Base-by-base conservation (phyloP, 1,140 invertebrate species). In the Limonius californicus region DNA sequence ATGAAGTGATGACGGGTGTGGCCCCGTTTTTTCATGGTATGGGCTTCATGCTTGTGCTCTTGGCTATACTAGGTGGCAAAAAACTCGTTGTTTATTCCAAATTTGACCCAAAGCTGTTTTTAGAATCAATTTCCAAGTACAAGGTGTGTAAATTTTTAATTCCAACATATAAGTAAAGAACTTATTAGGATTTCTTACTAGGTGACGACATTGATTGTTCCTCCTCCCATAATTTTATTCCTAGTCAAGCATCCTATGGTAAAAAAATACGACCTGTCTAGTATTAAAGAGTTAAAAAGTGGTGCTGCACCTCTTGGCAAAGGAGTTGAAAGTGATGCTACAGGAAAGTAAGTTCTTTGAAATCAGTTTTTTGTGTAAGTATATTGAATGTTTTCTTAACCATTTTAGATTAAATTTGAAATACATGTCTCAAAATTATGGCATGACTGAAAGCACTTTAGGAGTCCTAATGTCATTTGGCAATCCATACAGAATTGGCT, bases 371-470 rank as follows among this genome's bases (percentile, higher is more conserved):
- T 4, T 27, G 23, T 27, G 23, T 27, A 27, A 4, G 7, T n/a
- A 39, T 12, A 12, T 39, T 6, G 2, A 39, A 6, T 2, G 2
- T 12, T 2, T 14, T 39, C 11, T 6, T 39, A 39, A 6, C n/a
- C n/a, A 39, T 39, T 39, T 39, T 39, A 69, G 79, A 54, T 72
- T 78, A 23, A 71, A 73, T 69, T 45, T 77, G 11, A 61, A 68
- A 16, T 54, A 57, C 21, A 67, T 88, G 1, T 79, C 80, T 3
- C 87, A 89, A 70, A 85, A 82, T 0, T 89, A 89, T 69, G 87
- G 88, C 0, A 80, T 90, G 70, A 89, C 87, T 2, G 88, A 90
- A 72, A 81, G 84, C 0, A 85, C 87, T 0, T 71, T 86, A 64
- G 79, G 77, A 1, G 70, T 76, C 3, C 61, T 73, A 35, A 54